These are phyloP conservation scores for Eurystomus gularis DNA, from an alignment of 2,113 vertebrate genomes.

Conservation along the genomic window DNA sequence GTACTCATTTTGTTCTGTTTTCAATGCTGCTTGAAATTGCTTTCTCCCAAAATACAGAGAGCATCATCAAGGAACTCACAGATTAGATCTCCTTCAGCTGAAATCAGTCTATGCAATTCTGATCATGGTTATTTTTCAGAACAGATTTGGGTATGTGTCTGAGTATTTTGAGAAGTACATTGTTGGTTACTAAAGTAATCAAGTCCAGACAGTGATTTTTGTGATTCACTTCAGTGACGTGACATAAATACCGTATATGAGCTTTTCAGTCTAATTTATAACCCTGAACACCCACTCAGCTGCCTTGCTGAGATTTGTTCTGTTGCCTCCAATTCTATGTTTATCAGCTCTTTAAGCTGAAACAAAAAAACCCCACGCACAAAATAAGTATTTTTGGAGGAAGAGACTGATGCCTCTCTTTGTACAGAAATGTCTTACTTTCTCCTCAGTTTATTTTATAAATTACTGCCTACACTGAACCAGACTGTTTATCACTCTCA, in stretches of 20 bases:
- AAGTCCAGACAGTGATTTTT: background rate
- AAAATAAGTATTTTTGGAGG: background rate
- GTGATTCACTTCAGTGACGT: background rate
- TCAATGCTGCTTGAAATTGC: background rate
- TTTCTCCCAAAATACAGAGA: background rate
- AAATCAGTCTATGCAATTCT: background rate
- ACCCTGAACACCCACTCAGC: background rate
- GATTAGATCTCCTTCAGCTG: background rate
- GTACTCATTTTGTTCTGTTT: background rate
- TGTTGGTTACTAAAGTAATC: background rate
- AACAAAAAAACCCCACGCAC: background rate
- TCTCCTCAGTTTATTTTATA: background rate
- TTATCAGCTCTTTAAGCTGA: background rate
- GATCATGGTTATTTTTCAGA: background rate
- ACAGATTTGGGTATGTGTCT: background rate
- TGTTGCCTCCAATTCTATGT: background rate
- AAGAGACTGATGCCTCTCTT: background rate
- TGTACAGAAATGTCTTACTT: background rate
- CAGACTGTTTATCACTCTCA: background rate
- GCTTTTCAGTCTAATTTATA: background rate
- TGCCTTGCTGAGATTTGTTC: background rate
- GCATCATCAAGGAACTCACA: background rate
- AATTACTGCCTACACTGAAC: slow-evolving; percentile 4
- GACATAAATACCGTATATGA: background rate
- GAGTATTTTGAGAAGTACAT: background rate